phyloP scores from a whole-genome alignment of 2,888 invertebrate species.

The Catotricha subobsoleta region DNA sequence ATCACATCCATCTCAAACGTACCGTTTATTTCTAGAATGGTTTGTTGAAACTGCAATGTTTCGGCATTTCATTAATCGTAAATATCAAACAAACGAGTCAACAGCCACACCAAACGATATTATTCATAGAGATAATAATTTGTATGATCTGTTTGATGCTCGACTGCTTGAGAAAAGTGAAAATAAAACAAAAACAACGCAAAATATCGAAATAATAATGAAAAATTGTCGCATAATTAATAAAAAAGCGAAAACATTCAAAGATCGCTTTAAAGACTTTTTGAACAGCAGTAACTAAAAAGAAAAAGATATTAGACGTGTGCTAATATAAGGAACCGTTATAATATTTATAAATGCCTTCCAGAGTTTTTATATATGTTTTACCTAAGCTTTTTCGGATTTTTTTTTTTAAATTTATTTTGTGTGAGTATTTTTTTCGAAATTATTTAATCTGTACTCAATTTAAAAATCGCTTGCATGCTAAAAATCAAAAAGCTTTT shows the following conservation, averaged over 20 bases:
- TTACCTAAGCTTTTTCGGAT: too few species aligned
- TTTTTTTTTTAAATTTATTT: too few species aligned
- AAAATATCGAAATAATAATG: conserved; percentile 16
- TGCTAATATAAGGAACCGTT: too few species aligned
- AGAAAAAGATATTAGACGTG: too few species aligned
- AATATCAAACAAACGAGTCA: conserved; percentile 3
- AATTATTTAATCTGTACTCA: too few species aligned
- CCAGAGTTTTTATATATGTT: too few species aligned
- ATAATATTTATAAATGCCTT: too few species aligned
- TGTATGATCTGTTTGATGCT: conserved; percentile 16
- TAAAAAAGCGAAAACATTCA: conserved; percentile 17
- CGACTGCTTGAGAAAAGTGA: conserved; percentile 16
- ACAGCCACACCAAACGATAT: background rate
- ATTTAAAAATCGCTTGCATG: too few species aligned
- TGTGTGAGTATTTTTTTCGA: too few species aligned
- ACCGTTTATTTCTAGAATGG: conserved; percentile 65
- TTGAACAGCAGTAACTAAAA: conserved; percentile 1
- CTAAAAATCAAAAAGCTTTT: too few species aligned
- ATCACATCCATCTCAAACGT: conserved; percentile 41
- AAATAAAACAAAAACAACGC: conserved; percentile 13
- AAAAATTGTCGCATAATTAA: conserved; percentile 17
- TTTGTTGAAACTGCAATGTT: conserved; percentile 80
- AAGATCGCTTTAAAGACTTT: conserved; percentile 16
- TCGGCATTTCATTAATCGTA: conserved; percentile 36
- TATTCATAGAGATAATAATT: conserved; percentile 8